Conservation (phyloP, 2,888 invertebrate genomes). For the Galeopsomyia nigrocyanea region DNA sequence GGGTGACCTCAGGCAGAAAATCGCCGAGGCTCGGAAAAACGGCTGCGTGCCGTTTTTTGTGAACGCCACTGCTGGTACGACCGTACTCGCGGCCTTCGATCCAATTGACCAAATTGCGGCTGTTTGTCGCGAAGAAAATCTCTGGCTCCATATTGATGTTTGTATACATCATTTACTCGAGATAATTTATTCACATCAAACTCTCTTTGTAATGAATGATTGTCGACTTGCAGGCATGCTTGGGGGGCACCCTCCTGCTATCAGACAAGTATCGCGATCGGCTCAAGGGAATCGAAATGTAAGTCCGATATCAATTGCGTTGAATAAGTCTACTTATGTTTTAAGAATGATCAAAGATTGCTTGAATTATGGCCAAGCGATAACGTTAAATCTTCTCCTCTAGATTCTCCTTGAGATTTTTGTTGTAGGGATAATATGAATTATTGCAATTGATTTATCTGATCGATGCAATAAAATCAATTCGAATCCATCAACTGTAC, state of each 20-base stretch:
- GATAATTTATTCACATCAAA: neutral
- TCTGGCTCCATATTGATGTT: conserved; percentile 90
- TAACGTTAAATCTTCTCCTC: conserved; percentile 17
- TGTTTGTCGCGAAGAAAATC: conserved; percentile 76
- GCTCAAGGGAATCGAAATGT: conserved; percentile 78
- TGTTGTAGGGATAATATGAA: neutral
- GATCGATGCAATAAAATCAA: neutral
- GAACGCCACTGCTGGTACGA: conserved; percentile 84
- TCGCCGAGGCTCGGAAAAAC: conserved; percentile 69
- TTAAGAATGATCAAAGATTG: conserved; percentile 3
- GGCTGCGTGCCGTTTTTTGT: conserved; percentile 78
- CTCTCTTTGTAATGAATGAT: conserved; percentile 15
- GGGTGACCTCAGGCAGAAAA: conserved; percentile 73
- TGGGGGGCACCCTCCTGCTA: conserved; percentile 83
- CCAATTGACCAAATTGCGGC: conserved; percentile 77
- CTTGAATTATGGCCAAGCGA: conserved; percentile 15
- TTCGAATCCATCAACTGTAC: too few species aligned
- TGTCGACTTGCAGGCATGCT: conserved; percentile 75
- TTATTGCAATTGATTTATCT: neutral
- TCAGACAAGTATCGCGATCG: conserved; percentile 76
- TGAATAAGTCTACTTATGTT: conserved; percentile 10
- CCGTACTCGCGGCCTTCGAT: conserved; percentile 88
- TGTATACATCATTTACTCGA: conserved; percentile 59
- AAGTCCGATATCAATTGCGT: conserved; percentile 49
- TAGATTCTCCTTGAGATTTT: conserved; percentile 29